These are phyloP conservation scores for Myxocyprinus asiaticus DNA, from an alignment of 2,113 vertebrate species.

Conservation along the genomic window DNA sequence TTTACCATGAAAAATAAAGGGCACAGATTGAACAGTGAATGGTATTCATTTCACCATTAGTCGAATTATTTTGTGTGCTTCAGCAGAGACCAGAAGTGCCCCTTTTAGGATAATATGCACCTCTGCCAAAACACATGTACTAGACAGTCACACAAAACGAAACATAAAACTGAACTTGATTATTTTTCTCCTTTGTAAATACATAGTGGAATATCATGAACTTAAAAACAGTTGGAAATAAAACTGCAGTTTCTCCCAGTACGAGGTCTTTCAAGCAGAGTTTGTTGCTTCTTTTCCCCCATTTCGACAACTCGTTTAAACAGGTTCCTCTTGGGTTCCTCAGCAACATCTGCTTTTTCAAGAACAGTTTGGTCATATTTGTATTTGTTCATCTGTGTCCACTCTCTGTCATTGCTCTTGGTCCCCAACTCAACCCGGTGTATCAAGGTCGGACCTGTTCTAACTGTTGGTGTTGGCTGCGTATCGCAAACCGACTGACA, in stretches of 20 bases:
- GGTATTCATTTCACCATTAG: not conserved
- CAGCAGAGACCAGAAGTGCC: constrained; percentile 50
- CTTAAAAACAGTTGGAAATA: not conserved
- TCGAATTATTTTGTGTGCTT: constrained; percentile 37
- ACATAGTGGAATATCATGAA: constrained; percentile 4
- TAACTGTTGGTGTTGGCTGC: constrained; percentile 98
- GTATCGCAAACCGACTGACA: constrained; percentile 95
- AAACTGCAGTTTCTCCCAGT: not conserved
- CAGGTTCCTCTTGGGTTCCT: not conserved
- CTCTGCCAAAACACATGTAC: constrained; percentile 18
- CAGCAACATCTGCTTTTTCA: not conserved
- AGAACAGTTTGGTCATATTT: not conserved
- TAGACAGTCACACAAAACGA: constrained; percentile 27
- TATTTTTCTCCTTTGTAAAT: not conserved
- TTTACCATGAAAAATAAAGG: constrained; percentile 10
- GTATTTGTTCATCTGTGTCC: not conserved
- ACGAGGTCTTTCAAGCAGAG: not conserved
- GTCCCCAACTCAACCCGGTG: not conserved
- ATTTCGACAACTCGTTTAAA: not conserved
- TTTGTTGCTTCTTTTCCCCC: not conserved
- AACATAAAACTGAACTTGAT: constrained; percentile 17
- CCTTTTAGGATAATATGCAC: constrained; percentile 38
- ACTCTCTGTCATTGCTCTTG: not conserved
- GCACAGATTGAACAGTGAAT: not conserved
- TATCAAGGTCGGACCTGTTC: constrained; percentile 91